phyloP scores from a whole-genome alignment of 37 sponge, comb jelly and placozoan genomes.

The Diacarnus erythraeanus region DNA sequence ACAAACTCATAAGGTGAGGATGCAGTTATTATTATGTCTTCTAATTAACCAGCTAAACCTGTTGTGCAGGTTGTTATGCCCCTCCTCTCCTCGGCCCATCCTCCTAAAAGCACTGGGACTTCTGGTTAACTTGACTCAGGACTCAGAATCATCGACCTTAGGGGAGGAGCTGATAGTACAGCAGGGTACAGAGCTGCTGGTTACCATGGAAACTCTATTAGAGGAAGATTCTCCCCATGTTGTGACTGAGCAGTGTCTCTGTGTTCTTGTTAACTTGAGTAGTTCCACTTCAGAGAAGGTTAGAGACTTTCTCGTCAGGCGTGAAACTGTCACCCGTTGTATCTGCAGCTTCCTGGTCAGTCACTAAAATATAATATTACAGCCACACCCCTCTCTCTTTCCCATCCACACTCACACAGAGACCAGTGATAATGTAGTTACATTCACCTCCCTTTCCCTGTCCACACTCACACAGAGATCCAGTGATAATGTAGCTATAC shows the following conservation, averaged over 20 bases:
- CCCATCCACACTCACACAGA: too few relatives aligned
- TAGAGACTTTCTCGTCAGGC: slow-evolving; percentile 1
- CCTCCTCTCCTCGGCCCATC: slow-evolving; percentile 4
- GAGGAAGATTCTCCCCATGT: background rate
- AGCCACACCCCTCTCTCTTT: too few relatives aligned
- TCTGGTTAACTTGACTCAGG: slow-evolving; percentile 24
- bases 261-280: slow-evolving; percentile 54
- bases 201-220: slow-evolving; percentile 9
- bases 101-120: slow-evolving; percentile 40
- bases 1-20: background rate
- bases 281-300: background rate
- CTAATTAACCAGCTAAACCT: background rate
- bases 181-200: slow-evolving; percentile 4
- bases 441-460: too few relatives aligned
- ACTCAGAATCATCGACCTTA: background rate
- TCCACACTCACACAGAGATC: background rate
- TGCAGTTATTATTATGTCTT: background rate
- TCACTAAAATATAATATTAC: too few relatives aligned
- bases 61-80: background rate
- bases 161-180: slow-evolving; percentile 4
- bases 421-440: too few relatives aligned
- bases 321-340: background rate
- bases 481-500: background rate
- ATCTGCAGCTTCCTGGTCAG: slow-evolving; percentile 23
- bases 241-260: slow-evolving; percentile 24